A percentile compares a stretch with the other conserved stretches of the same genome.
phyloP scores from a whole-genome alignment of 2,888 invertebrate species.

The Epinotia demarniana region DNA sequence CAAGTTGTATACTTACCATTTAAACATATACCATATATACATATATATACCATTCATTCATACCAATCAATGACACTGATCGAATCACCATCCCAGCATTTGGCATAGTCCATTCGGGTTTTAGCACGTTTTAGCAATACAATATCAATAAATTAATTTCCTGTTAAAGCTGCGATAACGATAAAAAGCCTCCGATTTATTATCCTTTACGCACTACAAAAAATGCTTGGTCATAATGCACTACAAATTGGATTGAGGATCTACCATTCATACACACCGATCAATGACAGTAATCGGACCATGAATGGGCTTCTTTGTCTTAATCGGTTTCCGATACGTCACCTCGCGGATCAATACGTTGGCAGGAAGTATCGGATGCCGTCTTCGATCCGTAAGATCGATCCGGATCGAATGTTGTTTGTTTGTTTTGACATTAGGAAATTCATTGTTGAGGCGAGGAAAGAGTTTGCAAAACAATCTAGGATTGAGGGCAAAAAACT shows the following conservation, averaged over 20 bases:
- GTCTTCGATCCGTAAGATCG: conserved; percentile 19
- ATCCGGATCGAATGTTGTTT: conserved; percentile 22
- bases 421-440: conserved; percentile 10
- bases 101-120: too few relatives aligned
- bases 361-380: conserved; percentile 36
- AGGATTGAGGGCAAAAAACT: not conserved
- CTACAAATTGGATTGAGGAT: not conserved
- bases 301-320: conserved; percentile 19
- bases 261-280: not conserved
- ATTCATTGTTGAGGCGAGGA: conserved; percentile 4
- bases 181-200: too few relatives aligned
- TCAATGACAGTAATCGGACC: conserved; percentile 5
- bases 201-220: too few relatives aligned
- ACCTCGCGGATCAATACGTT: not conserved
- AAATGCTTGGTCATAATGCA: not conserved
- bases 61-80: too few relatives aligned
- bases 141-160: too few relatives aligned
- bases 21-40: too few relatives aligned
- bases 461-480: not conserved
- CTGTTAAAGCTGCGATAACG: too few relatives aligned
- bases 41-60: too few relatives aligned
- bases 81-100: too few relatives aligned
- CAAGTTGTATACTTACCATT: too few relatives aligned
- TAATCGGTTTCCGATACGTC: not conserved
- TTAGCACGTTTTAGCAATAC: too few relatives aligned